A percentile compares a stretch with the other conserved stretches of the same genome.
These are phyloP conservation scores for Cyclophora albipunctata DNA, from an alignment of 2,888 invertebrate genomes.

Conservation along the genomic window DNA sequence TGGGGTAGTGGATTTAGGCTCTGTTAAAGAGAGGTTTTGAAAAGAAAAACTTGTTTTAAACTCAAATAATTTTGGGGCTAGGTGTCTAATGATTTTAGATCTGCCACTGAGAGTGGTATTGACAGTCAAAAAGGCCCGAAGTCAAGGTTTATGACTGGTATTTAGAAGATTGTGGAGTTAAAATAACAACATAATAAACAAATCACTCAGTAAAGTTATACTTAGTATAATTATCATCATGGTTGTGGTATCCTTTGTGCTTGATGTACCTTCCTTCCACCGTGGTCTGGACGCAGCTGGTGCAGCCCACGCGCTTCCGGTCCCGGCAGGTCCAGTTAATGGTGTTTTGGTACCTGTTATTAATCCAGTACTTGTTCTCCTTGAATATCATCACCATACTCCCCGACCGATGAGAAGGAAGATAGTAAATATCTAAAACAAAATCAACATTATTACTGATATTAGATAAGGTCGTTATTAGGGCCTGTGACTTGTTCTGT, in stretches of 20 bases:
- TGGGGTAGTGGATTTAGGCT: too few relatives aligned
- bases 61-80: too few relatives aligned
- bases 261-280: constrained; percentile 63
- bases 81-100: too few relatives aligned
- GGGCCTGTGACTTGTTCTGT: too few relatives aligned
- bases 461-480: too few relatives aligned
- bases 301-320: constrained; percentile 60
- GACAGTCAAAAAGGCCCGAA: too few relatives aligned
- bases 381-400: constrained; percentile 69
- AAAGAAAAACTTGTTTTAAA: too few relatives aligned
- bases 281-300: constrained; percentile 64
- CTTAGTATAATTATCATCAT: constrained; percentile 64
- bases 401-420: constrained; percentile 66
- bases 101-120: too few relatives aligned
- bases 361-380: constrained; percentile 70
- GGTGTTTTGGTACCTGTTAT: constrained; percentile 66
- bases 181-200: too few relatives aligned
- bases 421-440: constrained; percentile 62
- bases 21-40: too few relatives aligned
- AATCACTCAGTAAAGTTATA: constrained; percentile 66
- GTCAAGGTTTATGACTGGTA: too few relatives aligned
- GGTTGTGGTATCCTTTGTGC: constrained; percentile 64
- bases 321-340: constrained; percentile 70
- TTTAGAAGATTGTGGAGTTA: too few relatives aligned
- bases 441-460: constrained; percentile 19